Base-by-base conservation (phyloP, 2,888 invertebrate genomes). In the Diplazon laetatorius region DNA sequence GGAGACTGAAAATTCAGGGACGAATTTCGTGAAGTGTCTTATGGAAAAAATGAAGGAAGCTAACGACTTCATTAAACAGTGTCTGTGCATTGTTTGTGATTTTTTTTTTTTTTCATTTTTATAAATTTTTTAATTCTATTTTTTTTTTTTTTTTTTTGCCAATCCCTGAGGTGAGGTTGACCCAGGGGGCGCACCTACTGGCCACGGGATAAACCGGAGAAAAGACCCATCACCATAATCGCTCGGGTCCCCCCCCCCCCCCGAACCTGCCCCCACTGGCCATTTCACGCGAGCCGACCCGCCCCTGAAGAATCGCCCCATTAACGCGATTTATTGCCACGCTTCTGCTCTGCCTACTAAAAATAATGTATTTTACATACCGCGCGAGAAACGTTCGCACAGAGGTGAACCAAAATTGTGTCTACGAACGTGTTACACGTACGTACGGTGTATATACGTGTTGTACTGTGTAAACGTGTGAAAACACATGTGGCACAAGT, bases 281-380 rank as follows among this genome's bases (percentile, higher is more conserved):
- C 66, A 75, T 71, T 44, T 71, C 50, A 39, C 52, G 71, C 77
- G 82, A 77, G 78, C 76, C 73, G 76, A 73, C 65, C 63, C 62
- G 81, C 78, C 84, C n/a, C 85, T 84, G 83, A 87, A 87, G 87
- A 87, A 86, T 88, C 86, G 84, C 84, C 82, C 87, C 86, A 87
- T 88, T 87, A 88, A 85, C 80, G 74, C 81, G 87, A 88, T 88
- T 87, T 87, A 88, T 84, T 80, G 63, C 60, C n/a, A n/a, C n/a
- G n/a, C n/a, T n/a, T n/a, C 77, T 71, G 74, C 78, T 78, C 73
- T 78, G 65, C 78, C 76, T 77, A 77, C 80, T 83, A 79, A 85
- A 78, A 87, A 87, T 86, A 87, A 87, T 86, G 83, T 86, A 85
- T 83, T 77, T 71, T 65, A 71, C 73, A 79, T 72, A 72, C 72